A percentile compares a stretch with the other conserved stretches of the same genome.
phyloP scores from a whole-genome alignment of 2,888 invertebrate genomes.

The Drosophila sordidula region DNA sequence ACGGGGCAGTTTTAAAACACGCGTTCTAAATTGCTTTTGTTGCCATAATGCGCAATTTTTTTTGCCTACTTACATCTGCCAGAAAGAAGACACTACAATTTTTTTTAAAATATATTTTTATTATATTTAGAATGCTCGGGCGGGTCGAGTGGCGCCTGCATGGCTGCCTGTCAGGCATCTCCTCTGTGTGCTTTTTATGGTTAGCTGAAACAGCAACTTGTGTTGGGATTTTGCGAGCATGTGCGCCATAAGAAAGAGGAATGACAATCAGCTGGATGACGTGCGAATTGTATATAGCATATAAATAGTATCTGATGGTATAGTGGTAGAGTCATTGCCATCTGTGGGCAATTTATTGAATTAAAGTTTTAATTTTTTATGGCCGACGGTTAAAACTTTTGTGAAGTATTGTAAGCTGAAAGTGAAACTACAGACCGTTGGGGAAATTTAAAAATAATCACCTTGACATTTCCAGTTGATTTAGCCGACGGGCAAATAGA shows the following conservation, averaged over 20 bases:
- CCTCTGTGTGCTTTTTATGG: conserved; percentile 28
- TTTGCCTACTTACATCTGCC: conserved; percentile 4
- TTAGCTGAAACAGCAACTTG: conserved; percentile 28
- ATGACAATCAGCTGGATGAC: conserved; percentile 53
- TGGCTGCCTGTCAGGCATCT: conserved; percentile 32
- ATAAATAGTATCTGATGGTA: neutral
- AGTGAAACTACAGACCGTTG: conserved; percentile 5
- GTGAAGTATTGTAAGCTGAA: neutral
- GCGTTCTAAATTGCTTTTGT: conserved; percentile 3
- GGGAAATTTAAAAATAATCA: conserved; percentile 46
- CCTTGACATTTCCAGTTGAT: conserved; percentile 58
- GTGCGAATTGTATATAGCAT: conserved; percentile 21
- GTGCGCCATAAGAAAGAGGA: conserved; percentile 15
- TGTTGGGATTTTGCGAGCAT: conserved; percentile 25
- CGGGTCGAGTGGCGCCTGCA: conserved; percentile 37
- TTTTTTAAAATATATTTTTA: conserved; percentile 30
- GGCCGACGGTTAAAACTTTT: neutral
- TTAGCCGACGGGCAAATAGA: conserved; percentile 28
- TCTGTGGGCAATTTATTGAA: conserved; percentile 28
- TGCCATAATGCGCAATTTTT: conserved; percentile 20
- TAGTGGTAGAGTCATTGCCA: conserved; percentile 15
- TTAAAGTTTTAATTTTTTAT: conserved; percentile 36
- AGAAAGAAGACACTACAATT: conserved; percentile 2
- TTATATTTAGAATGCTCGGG: conserved; percentile 16
- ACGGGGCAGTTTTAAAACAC: neutral